Base-by-base conservation (phyloP, 2,888 invertebrate species). In the Tiphia femorata region DNA sequence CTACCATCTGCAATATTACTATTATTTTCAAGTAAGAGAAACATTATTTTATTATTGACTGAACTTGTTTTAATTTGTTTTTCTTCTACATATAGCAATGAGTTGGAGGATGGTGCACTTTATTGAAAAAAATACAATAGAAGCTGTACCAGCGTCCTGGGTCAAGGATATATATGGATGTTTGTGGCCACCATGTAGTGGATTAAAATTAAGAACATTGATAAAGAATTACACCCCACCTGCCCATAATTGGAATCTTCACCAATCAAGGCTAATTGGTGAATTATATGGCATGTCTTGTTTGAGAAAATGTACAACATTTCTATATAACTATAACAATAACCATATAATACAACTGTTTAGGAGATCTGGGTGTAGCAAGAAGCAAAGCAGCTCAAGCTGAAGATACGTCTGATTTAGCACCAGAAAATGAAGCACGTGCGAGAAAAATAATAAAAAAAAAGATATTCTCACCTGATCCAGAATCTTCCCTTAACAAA, bases 71-170 rank as follows among this genome's bases (percentile, higher is more conserved):
- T 25, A 25, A n/a, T 23, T 23, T 42, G 7, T 16, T 42, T 42
- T 27, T 27, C 10, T 21, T 43, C 3, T 2, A 27, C 2, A 16
- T 44, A 44, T 41, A n/a, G 23, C 10, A 44, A 44, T 29, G 30
- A 44, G 44, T 12, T 44, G 44, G 30, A 19, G 19, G 14, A 29
- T 44, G 1, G 44, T 44, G 10, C n/a, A 44, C n/a, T 44, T 44
- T 7, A 19, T 44, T 10, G 27, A 44, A 29, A 19, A 44, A 12
- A 12, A 44, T 29, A 20, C 10, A 7, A 12, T 44, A 16, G 30
- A 44, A 44, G 30, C 20, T 3, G 29, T 30, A 6, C 19, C 44
- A 30, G 12, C 44, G 19, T 1, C 17, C 20, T 44, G 20, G 10
- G 16, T 42, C 25, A 42, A 42, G 8, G 14, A 42, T 3, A 42